These are phyloP conservation scores for human (Homo sapiens) DNA, from an alignment of 2,113 vertebrate genomes.

Conservation along the genomic window GRCh38 chr4:96722501-96723000, in stretches of 20 bases:
- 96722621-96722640: background rate
- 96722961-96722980: background rate
- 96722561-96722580: conserved; percentile 29
- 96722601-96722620: background rate
- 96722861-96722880: background rate
- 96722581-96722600: background rate
- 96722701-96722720: background rate
- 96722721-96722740: background rate
- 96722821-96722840: background rate
- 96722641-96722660: background rate
- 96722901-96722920: background rate
- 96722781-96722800: background rate
- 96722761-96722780: background rate
- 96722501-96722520: background rate
- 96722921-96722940: background rate
- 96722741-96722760: background rate
- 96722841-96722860: background rate
- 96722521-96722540: background rate
- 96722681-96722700: background rate
- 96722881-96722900: background rate
- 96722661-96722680: background rate
- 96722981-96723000: background rate
- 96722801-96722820: background rate
- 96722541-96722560: background rate
- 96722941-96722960: background rate